These are phyloP conservation scores for Rhagium mordax DNA, from an alignment of 2,888 invertebrate genomes.

Conservation along the genomic window DNA sequence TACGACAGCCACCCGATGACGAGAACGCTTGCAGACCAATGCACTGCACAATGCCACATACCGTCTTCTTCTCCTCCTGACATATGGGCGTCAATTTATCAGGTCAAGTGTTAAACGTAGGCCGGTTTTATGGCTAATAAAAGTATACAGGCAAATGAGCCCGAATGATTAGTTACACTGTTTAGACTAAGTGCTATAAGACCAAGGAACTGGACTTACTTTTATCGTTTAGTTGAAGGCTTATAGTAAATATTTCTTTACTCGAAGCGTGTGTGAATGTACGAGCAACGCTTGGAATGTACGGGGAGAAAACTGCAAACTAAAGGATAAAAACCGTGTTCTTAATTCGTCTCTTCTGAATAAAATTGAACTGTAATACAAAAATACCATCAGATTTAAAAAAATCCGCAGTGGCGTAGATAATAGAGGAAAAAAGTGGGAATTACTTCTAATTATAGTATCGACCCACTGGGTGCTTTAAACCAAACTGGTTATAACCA, in stretches of 20 bases:
- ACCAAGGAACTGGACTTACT: not conserved
- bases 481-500: too few species aligned
- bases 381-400: too few species aligned
- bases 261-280: not conserved
- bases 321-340: too few species aligned
- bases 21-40: not conserved
- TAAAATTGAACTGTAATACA: too few species aligned
- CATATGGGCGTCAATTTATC: slow-evolving; percentile 32
- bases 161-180: not conserved
- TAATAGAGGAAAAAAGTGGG: too few species aligned
- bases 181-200: not conserved
- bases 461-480: too few species aligned
- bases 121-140: slow-evolving; percentile 28
- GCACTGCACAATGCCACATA: not conserved
- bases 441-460: too few species aligned
- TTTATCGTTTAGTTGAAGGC: not conserved
- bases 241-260: not conserved
- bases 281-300: too few species aligned
- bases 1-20: not conserved
- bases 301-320: too few species aligned
- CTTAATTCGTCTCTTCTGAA: too few species aligned
- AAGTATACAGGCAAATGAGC: not conserved
- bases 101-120: slow-evolving; percentile 41
- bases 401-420: too few species aligned
- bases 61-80: not conserved